Evolutionary conservation across 2,888 invertebrate genomes (phyloP), one percentile per base, ranked within the genome.

Genomic region (Leptura quadrifasciata): DNA sequence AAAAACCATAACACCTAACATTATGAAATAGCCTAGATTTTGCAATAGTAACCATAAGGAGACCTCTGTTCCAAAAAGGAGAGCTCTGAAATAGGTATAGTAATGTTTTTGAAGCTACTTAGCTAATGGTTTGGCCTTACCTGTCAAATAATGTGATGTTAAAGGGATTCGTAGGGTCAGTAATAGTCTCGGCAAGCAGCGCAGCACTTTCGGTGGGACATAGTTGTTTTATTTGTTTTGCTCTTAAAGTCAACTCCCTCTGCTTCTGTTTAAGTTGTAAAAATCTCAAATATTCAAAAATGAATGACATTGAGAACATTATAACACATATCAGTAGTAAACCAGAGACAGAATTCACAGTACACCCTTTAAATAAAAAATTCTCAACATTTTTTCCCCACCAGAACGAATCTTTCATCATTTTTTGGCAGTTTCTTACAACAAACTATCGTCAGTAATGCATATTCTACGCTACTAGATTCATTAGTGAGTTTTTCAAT

Each of bases 1-100:
- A 88, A 92, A 95, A 15, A 93, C 87, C 95, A 95, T 95, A n/a
- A 94, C 93, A 27, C 92, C 91, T 79, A 95, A 87, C 94, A 95
- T 95, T 27, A 95, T 89, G 69, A 94, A 86, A 88, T 94, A 94
- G 27, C 94, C 93, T 63, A 94, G 90, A 77, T 91, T 89, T 82
- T 88, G 88, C 27, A 89, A 79, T 31, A 84, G 72, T 39, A 89
- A 77, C 89, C 89, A 89, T 75, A 89, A 75, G 20, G 86, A 82
- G 5, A 87, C 80, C 76, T 89, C 88, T 68, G 86, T 84, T 10
- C 86, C 82, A 79, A 87, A 86, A 61, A 88, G 80, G 17, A 85
- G 60, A 35, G 85, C 80, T 81, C 89, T 89, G 69, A 78, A 88
- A 87, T 60, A 69, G 74, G 65, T 76, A 55, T 64, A 74, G 39